Evolutionary conservation across 2,113 vertebrate genomes (phyloP).

Genomic region (Syngnathoides biaculeatus): DNA sequence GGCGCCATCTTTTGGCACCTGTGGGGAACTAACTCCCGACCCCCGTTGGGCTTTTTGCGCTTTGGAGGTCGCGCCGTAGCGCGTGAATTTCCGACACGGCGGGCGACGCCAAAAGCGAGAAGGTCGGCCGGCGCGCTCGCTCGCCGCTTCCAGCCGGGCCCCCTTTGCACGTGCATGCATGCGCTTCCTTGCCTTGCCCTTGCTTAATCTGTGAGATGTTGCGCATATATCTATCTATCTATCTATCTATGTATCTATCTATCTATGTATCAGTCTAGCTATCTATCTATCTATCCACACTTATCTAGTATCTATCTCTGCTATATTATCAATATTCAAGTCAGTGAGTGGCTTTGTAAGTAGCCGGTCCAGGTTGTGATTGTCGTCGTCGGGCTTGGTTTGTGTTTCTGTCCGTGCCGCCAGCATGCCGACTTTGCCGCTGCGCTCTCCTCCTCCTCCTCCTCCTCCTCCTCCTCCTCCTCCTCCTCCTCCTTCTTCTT

Average conservation of each 20-base stretch:
- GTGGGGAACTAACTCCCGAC: too few relatives aligned
- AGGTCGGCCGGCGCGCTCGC: constrained; percentile 62
- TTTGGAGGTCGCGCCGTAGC: constrained; percentile 32
- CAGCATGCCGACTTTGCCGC: constrained; percentile 71
- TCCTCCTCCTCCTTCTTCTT: constrained; percentile 40
- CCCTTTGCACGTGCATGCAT: constrained; percentile 79
- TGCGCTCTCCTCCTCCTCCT: too few relatives aligned
- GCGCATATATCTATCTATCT: constrained; percentile 47
- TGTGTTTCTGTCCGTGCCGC: constrained; percentile 60
- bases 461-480: too few relatives aligned
- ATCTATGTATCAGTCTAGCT: constrained; percentile 22
- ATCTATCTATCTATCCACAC: constrained; percentile 11
- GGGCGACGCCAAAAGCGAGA: constrained; percentile 1
- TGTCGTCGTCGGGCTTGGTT: constrained; percentile 66
- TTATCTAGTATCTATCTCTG: constrained; percentile 30
- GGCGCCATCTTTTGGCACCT: background rate
- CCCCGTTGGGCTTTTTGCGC: constrained; percentile 1
- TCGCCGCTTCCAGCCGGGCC: constrained; percentile 54
- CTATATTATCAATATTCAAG: background rate
- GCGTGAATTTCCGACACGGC: constrained; percentile 21
- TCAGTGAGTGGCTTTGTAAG: constrained; percentile 58
- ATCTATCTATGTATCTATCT: constrained; percentile 56
- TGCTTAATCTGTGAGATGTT: constrained; percentile 59
- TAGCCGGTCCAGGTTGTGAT: constrained; percentile 64
- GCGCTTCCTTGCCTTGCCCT: constrained; percentile 64